Evolutionary conservation across 2,888 invertebrate genomes (phyloP), one percentile per base, ranked within the genome.

Genomic region (Itoplectis maculator): DNA sequence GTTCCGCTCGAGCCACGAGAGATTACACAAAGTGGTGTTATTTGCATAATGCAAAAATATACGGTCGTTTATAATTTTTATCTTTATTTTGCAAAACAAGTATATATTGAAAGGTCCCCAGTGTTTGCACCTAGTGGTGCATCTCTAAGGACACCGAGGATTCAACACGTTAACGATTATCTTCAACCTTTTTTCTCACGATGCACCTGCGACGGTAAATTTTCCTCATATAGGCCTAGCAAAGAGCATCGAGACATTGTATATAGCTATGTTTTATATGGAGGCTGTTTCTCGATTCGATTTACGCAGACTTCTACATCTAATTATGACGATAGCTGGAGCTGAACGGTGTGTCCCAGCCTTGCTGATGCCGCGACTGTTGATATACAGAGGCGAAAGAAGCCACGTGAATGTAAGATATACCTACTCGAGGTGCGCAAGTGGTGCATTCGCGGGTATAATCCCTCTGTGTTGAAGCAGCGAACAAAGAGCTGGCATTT

Each of bases 401-500:
- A 65, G 54, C 54, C 23, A 51, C 49, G 74, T 23, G 65, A 63
- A 70, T 63, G 51, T 69, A 37, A 47, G 72, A 72, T 61, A 72
- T 61, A 72, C 77, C 79, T 69, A 80, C 73, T 78, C 49, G 23
- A 42, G 77, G 68, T 59, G 42, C 37, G 40, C 49, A 49, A 76
- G 70, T 56, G 75, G 51, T 79, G 75, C 79, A 84, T 84, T 81
- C 23, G 82, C 72, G 65, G 73, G 80, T 82, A 78, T 83, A 86
- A 86, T 87, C 83, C 79, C 63, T 63, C 59, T 68, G 51, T 47
- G 69, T 86, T 65, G 84, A 83, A 81, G 84, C 65, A 56, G 86
- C 82, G 78, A 89, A 90, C 88, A 90, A 90, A 88, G 89, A 86
- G 83, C 84, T 90, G 90, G 87, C 90, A 90, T 90, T 90, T 89